Conservation (phyloP, 2,113 vertebrate species). For the Centropristis striata region DNA sequence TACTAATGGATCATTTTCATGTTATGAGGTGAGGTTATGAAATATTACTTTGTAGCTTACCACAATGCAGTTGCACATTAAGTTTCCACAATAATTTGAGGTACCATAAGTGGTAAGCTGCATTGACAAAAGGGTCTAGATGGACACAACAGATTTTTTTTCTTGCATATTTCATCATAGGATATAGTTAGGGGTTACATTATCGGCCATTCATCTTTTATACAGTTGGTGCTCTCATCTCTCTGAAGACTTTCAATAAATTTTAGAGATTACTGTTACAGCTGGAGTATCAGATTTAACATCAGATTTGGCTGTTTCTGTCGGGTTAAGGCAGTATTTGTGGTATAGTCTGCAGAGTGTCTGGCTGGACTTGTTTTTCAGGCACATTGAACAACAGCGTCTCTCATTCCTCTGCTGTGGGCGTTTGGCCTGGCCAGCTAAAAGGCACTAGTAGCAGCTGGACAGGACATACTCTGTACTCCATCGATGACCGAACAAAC, state of each 20-base stretch:
- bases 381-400: constrained; percentile 51
- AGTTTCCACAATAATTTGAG: background rate
- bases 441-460: constrained; percentile 46
- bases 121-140: background rate
- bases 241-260: background rate
- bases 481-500: constrained; percentile 23
- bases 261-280: constrained; percentile 12
- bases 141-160: background rate
- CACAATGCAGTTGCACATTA: background rate
- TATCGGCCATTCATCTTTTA: background rate
- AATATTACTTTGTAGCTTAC: background rate
- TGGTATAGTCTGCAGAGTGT: constrained; percentile 26
- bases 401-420: constrained; percentile 65
- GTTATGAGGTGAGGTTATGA: background rate
- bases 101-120: background rate
- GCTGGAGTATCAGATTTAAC: constrained; percentile 5
- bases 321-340: background rate
- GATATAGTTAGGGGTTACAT: background rate
- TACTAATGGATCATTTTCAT: background rate
- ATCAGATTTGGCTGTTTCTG: background rate
- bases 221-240: background rate
- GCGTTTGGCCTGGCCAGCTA: constrained; percentile 53
- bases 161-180: background rate
- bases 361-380: constrained; percentile 56
- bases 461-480: constrained; percentile 54